These are phyloP conservation scores for Parazoanthus darwini DNA, from an alignment of 92 coral and sea anemone genomes.

Conservation along the genomic window DNA sequence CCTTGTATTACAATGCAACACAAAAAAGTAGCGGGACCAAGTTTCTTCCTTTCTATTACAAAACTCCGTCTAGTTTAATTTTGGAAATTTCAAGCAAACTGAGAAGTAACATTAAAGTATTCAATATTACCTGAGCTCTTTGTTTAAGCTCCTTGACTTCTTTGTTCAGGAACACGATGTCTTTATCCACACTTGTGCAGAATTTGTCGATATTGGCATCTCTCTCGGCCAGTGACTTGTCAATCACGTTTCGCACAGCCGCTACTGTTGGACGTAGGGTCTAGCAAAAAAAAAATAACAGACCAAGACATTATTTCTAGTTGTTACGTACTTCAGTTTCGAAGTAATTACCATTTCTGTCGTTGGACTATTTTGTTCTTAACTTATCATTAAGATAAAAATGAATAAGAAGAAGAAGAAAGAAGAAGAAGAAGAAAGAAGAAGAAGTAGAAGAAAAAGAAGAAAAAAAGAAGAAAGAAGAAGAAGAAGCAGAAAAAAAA, in stretches of 20 bases:
- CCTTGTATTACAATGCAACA: background rate
- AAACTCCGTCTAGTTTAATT: too few relatives aligned
- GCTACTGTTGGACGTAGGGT: constrained; percentile 93
- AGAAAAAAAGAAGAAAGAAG: too few relatives aligned
- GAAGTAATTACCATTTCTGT: too few relatives aligned
- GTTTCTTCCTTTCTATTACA: background rate
- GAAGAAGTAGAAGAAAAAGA: too few relatives aligned
- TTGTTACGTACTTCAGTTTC: background rate
- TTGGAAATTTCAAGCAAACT: background rate
- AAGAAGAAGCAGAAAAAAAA: too few relatives aligned
- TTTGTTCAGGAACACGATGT: constrained; percentile 84
- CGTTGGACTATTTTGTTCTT: background rate
- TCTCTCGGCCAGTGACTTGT: constrained; percentile 96
- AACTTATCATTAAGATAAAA: background rate
- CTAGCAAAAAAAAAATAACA: constrained; percentile 31
- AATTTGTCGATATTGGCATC: constrained; percentile 97
- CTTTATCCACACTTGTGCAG: constrained; percentile 96
- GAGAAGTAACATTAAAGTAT: too few relatives aligned
- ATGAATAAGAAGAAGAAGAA: too few relatives aligned
- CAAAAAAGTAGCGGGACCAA: too few relatives aligned
- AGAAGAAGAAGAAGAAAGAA: too few relatives aligned
- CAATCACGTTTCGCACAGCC: constrained; percentile 94
- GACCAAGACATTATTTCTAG: background rate
- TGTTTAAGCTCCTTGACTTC: constrained; percentile 96
- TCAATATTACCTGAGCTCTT: constrained; percentile 82